Evolutionary conservation across 2,888 invertebrate genomes (phyloP), one percentile per base, ranked within the genome.

Genomic region (Erannis defoliaria): DNA sequence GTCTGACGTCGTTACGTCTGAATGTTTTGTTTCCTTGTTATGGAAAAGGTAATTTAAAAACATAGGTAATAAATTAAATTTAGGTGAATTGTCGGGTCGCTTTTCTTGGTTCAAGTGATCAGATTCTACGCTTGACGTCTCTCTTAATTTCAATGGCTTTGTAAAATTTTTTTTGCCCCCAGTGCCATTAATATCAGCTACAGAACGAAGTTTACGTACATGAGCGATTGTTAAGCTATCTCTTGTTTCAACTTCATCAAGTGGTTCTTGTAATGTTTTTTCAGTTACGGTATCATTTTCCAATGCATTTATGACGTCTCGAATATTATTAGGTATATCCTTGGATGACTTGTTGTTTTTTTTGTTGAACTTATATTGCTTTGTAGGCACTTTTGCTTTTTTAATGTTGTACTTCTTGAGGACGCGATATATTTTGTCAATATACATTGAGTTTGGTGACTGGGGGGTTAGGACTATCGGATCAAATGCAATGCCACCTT

Each of bases 401-500:
- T 57, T 66, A 23, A 45, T 51, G 43, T 72, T 68, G 66, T 78
- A 85, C 33, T 76, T 78, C 67, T 77, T 71, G 1, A 92, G 65
- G 33, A 89, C 61, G 38, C 74, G 71, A 37, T 83, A 67, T 31
- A 91, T 37, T 67, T 88, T 88, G 55, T 89, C 80, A 16, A 80
- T 74, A 64, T 89, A 88, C 48, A 76, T 54, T 19, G 73, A 65
- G 66, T 84, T 71, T 9, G 84, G 80, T 21, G 82, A 78, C 50
- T 72, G 70, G 12, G 86, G 80, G 12, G 80, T 88, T 43, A 92
- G 74, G 65, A 90, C 79, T 14, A 74, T 57, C 26, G 92, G 90
- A 72, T 88, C 81, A 54, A 93, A 80, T 37, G 86, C 84, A 54
- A 93, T 81, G 1, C 93, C 93, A 38, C 91, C 91, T 69, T 84